Evolutionary conservation across 1,140 invertebrate species (phyloP), one percentile per base, ranked within the genome.

Genomic region (Venturia canescens): DNA sequence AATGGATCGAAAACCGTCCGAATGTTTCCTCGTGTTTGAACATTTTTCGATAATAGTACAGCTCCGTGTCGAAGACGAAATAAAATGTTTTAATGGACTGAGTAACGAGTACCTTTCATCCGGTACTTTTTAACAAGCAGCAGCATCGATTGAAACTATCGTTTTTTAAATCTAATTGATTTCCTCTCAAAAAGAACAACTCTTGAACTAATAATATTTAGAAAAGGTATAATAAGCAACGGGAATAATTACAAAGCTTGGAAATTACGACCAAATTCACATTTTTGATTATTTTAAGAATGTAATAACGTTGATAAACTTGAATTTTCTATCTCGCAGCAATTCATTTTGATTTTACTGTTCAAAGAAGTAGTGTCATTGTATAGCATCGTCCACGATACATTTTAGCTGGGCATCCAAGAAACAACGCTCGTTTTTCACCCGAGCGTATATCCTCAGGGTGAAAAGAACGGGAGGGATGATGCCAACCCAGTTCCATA

Each of bases 21-120:
- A 11, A 60, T 18, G 66, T 21, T 60, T 21, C 66, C 69, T 21
- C 48, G 26, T 31, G 15, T 11, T 70, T 44, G 38, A 44, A 44
- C n/a, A 71, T 79, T 34, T 44, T 70, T n/a, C 21, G 50, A 26
- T 69, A 79, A 79, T 79, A 48, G 69, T 71, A 34, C 34, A 76
- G 31, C 26, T 31, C 53, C 18, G 21, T 53, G n/a, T 74, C 31
- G 23, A 26, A 31, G 18, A 74, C 50, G 13, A 26, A 72, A 44
- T 18, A 0, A 57, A 9, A 44, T 11, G 38, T 44, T 44, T 5
- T 44, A 9, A 44, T 13, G 38, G 38, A n/a, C n/a, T 44, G 38
- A 13, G 5, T 1, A 44, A 11, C 13, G 38, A 34, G 9, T 9
- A 34, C 3, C 9, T 3, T 34, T 34, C 9, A 4, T 34, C 9